Percentiles rank a stretch among this genome's conserved stretches.
These are phyloP conservation scores for Pseudorhombus dupliciocellatus DNA, from an alignment of 2,113 vertebrate genomes.

Conservation along the genomic window DNA sequence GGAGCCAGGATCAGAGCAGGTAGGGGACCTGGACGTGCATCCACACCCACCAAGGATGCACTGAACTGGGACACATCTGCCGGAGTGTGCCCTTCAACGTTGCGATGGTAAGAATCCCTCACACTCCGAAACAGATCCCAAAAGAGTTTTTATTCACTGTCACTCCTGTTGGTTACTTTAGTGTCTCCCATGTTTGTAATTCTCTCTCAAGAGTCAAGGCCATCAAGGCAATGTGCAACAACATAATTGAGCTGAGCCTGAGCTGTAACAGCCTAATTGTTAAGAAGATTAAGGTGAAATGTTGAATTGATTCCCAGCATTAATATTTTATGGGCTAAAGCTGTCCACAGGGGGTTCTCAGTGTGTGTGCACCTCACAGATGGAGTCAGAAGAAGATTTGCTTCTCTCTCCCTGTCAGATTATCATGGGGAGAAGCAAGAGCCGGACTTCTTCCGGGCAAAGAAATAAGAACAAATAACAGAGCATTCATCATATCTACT, in stretches of 20 bases:
- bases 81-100: conserved; percentile 55
- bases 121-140: conserved; percentile 31
- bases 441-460: background rate
- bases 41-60: conserved; percentile 67
- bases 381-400: conserved; percentile 66
- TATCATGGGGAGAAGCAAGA: conserved; percentile 13
- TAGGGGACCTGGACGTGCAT: conserved; percentile 69
- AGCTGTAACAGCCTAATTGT: conserved; percentile 62
- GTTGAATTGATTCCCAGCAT: conserved; percentile 79
- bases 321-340: conserved; percentile 82
- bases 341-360: conserved; percentile 78
- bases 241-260: conserved; percentile 57
- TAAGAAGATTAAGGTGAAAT: conserved; percentile 72
- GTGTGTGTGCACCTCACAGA: conserved; percentile 73
- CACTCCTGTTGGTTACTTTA: conserved; percentile 15
- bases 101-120: conserved; percentile 76
- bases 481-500: background rate
- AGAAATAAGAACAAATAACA: background rate
- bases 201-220: conserved; percentile 38
- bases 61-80: conserved; percentile 77
- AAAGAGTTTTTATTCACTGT: conserved; percentile 18
- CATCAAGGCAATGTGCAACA: conserved; percentile 36
- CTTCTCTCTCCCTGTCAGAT: conserved; percentile 10
- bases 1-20: conserved; percentile 73
- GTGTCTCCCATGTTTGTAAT: conserved; percentile 34